Base-by-base conservation (phyloP, 2,888 invertebrate species). In the Cylloceria caligata region DNA sequence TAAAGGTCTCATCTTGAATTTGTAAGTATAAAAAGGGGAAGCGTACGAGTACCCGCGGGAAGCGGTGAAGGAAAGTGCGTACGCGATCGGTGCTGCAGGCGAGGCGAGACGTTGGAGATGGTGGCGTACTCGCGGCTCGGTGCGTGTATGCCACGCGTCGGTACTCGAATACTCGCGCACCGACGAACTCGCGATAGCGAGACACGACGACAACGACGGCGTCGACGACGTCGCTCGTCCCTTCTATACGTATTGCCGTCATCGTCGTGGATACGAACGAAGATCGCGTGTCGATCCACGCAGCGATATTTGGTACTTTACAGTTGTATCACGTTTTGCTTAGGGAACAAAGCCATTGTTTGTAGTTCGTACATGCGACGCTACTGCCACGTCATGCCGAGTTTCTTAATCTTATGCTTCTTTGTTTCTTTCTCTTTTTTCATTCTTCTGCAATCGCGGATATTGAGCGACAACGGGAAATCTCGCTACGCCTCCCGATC, bases 311-410 rank as follows among this genome's bases (percentile, higher is more conserved):
- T 89, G 91, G 91, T 91, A 87, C 90, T 90, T 91, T 89, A 88
- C 89, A 89, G 91, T 90, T 89, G 89, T 91, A 91, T 91, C 90
- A 89, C 89, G 91, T 90, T 91, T 45, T 75, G 88, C 89, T 88
- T 88, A 88, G 87, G 89, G 88, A 90, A 90, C 90, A 91, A 90
- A 91, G 90, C 90, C 91, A 91, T 92, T 92, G 92, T 92, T 91
- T 90, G 88, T 86, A 85, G 85, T 88, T 85, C 86, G 86, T 88
- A 88, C 88, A 89, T 85, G 87, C 86, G 85, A 88, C 88, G 87
- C 84, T 83, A 83, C 85, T 21, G 75, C 83, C 79, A 84, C 84
- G 79, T 84, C 85, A 73, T 78, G 65, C 67, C 55, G 21, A n/a
- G 55, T 27, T 69, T 67, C 52, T 52, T 11, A 62, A 19, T 67